phyloP scores from a whole-genome alignment of 2,888 invertebrate genomes.

The Podabrus alpinus region DNA sequence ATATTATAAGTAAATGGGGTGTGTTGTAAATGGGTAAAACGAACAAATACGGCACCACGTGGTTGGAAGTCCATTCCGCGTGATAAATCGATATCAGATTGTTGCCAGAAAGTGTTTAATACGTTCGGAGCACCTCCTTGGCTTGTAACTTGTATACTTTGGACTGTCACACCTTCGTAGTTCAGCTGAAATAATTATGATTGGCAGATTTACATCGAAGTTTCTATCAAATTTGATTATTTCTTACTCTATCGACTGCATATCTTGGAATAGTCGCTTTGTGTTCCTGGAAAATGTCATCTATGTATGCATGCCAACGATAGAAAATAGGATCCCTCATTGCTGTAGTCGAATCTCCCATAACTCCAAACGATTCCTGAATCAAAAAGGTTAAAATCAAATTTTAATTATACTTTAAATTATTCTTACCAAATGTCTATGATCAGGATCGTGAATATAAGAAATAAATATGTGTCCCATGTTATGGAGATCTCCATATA shows the following conservation, averaged over 20 bases:
- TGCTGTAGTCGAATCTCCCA: conserved; percentile 82
- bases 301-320: conserved; percentile 81
- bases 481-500: conserved; percentile 84
- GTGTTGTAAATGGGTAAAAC: conserved; percentile 80
- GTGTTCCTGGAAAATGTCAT: conserved; percentile 76
- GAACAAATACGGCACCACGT: conserved; percentile 71
- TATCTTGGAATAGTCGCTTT: conserved; percentile 74
- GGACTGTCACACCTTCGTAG: conserved; percentile 67
- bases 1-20: conserved; percentile 67
- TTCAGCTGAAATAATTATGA: conserved; percentile 58
- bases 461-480: conserved; percentile 80
- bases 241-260: conserved; percentile 59
- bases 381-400: conserved; percentile 6
- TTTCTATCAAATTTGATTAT: background rate
- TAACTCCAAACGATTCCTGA: conserved; percentile 79
- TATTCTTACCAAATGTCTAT: conserved; percentile 66
- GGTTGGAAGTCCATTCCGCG: conserved; percentile 84
- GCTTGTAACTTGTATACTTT: conserved; percentile 60
- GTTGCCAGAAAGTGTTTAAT: conserved; percentile 77
- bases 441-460: conserved; percentile 80
- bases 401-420: conserved; percentile 13
- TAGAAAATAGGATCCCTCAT: conserved; percentile 89
- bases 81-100: conserved; percentile 75
- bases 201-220: background rate
- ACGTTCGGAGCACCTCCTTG: conserved; percentile 60